Evolutionary conservation across 2,113 vertebrate genomes (phyloP), one percentile per base, ranked within the genome.

Genomic region (Urocolius indicus): DNA sequence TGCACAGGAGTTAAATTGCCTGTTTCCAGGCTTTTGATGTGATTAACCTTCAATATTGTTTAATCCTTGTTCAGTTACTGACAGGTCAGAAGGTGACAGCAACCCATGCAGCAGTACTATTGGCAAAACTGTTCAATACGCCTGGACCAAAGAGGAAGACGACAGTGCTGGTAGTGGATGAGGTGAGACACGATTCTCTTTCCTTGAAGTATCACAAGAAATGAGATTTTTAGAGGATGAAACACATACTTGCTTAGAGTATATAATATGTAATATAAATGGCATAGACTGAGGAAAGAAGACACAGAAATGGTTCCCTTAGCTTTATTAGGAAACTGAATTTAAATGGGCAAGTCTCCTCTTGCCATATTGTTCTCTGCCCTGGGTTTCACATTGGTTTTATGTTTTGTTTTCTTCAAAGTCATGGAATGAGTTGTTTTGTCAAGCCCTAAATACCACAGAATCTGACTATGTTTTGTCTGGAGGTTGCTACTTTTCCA

Each of bases 11-110:
- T 74, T 68, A 77, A 84, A 79, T 18, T 54, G 55, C 32, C 11
- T 30, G 20, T 84, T 87, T 48, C n/a, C 29, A 69, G 15, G 4
- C 12, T 6, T 66, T 69, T 75, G 8, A 10, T 72, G 26, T 84
- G 51, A 83, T 76, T 94, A 86, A 95, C n/a, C 46, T 91, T 19
- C 51, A 78, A 6, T 16, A 16, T 10, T 93, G 16, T 77, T 87
- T 79, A 93, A 92, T 86, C 30, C 26, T 58, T 80, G 32, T 92
- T 48, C 97, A 99, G 99, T 98, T 99, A 81, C 96, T 99, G 95
- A 99, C 99, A 3, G 98, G 98, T 87, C 99, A 99, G 96, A 99
- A 98, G 96, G 99, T 98, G 58, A 99, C 99, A 6, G 97, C 98
- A 24, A 98, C 97, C 85, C 99, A 99, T 23, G 99, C 99, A 0